Evolutionary conservation across 2,888 invertebrate species (phyloP).

Genomic region (Cepaea hortensis): DNA sequence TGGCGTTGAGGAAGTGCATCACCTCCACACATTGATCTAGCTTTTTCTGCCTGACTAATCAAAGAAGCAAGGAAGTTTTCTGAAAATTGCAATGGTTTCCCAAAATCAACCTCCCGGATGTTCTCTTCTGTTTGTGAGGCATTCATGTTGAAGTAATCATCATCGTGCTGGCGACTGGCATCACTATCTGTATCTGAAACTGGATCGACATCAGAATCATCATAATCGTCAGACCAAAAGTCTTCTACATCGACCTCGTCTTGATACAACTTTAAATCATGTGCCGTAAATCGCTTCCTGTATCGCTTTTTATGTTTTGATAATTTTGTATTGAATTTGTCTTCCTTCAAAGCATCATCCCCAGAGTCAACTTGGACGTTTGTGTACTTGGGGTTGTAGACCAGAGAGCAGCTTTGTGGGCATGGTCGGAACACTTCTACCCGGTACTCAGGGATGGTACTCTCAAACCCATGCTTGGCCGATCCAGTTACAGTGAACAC

Average conservation of each 20-base stretch:
- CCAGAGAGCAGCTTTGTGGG: conserved; percentile 51
- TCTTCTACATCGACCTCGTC: neutral
- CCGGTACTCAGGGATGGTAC: conserved; percentile 33
- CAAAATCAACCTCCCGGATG: neutral
- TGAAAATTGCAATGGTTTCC: neutral
- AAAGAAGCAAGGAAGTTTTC: conserved; percentile 15
- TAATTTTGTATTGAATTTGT: neutral
- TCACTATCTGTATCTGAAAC: neutral
- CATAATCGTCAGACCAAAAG: neutral
- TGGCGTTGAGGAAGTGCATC: neutral
- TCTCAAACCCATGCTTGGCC: neutral
- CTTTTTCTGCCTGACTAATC: conserved; percentile 45
- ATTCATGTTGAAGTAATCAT: neutral
- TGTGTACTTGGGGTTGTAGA: conserved; percentile 54
- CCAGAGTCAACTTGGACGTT: neutral
- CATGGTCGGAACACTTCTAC: conserved; percentile 52
- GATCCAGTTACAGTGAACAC: conserved; percentile 4
- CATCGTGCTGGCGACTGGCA: neutral
- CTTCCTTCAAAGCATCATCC: conserved; percentile 23
- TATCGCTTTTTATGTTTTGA: conserved; percentile 15
- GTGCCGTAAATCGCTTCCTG: conserved; percentile 1
- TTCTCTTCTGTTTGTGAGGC: neutral
- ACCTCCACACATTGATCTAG: conserved; percentile 1
- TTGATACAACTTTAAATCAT: neutral
- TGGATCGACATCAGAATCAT: neutral